A percentile compares a stretch with the other conserved stretches of the same genome.
Conservation (phyloP, 2,888 invertebrate genomes). For the Rhingia campestris region DNA sequence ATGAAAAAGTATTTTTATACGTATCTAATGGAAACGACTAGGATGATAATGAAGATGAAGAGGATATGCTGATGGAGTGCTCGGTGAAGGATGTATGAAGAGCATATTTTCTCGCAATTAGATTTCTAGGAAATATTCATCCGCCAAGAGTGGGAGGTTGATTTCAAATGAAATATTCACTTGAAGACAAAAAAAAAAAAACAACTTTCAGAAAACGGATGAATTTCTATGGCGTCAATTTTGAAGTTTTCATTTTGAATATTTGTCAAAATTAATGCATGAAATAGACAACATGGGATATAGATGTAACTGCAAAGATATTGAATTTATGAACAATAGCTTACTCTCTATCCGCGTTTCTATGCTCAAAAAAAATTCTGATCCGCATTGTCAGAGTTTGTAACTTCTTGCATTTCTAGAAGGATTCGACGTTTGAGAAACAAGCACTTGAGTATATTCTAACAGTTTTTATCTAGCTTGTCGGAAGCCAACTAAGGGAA, state of each 20-base stretch:
- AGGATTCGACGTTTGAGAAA: no score
- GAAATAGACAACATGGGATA: no score
- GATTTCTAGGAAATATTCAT: not conserved
- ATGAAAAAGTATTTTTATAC: not conserved
- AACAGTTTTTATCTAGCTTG: no score
- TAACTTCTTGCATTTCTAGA: no score
- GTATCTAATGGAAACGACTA: not conserved
- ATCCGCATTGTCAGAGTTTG: no score
- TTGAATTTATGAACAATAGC: no score
- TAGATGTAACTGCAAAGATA: no score
- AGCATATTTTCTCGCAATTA: conserved; percentile 16
- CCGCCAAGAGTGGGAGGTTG: not conserved
- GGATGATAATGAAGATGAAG: not conserved
- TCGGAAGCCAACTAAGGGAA: no score
- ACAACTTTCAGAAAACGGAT: not conserved
- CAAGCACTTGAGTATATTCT: no score
- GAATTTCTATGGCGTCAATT: not conserved
- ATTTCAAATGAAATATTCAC: conserved; percentile 9
- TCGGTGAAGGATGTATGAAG: not conserved
- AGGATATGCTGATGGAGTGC: not conserved
- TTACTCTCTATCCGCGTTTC: no score
- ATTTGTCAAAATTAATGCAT: no score
- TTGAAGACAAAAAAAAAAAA: not conserved
- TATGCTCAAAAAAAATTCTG: no score
- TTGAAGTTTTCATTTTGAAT: not conserved